These are phyloP conservation scores for Willisornis vidua DNA, from an alignment of 2,113 vertebrate genomes.

Conservation along the genomic window DNA sequence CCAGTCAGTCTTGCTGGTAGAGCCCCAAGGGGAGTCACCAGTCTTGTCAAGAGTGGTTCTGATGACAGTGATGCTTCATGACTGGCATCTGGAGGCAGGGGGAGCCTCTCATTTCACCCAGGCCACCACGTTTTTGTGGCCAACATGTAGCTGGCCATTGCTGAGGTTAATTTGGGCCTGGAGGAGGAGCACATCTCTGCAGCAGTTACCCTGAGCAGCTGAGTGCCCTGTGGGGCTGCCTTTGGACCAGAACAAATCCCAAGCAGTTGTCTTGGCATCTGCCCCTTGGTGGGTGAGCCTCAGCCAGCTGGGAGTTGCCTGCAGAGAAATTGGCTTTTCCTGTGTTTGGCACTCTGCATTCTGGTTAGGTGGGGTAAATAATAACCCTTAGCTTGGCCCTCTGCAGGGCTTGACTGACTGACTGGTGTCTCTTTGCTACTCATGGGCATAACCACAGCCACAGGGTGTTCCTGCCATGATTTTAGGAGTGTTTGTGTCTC, in stretches of 20 bases:
- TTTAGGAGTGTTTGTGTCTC: background rate
- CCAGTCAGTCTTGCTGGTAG: accelerated
- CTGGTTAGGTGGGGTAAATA: background rate
- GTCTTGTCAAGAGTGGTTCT: background rate
- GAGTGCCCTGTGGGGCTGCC: accelerated
- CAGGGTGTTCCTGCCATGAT: background rate
- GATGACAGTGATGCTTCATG: background rate
- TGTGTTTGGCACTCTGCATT: background rate
- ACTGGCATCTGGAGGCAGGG: background rate
- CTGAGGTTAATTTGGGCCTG: background rate
- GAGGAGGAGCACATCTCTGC: background rate
- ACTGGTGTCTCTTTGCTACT: background rate
- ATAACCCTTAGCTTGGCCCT: background rate
- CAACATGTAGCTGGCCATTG: accelerated
- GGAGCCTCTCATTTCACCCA: background rate
- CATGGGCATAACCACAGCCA: background rate
- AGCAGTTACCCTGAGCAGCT: background rate
- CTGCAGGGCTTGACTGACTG: background rate
- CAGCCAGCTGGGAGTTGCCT: background rate
- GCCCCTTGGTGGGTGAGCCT: background rate
- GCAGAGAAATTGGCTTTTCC: background rate
- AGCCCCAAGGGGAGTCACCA: background rate
- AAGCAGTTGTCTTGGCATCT: background rate
- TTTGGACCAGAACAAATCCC: accelerated
- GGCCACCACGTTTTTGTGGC: background rate